Evolutionary conservation across 2,888 invertebrate species (phyloP).

Genomic region (Lutraria lutraria): DNA sequence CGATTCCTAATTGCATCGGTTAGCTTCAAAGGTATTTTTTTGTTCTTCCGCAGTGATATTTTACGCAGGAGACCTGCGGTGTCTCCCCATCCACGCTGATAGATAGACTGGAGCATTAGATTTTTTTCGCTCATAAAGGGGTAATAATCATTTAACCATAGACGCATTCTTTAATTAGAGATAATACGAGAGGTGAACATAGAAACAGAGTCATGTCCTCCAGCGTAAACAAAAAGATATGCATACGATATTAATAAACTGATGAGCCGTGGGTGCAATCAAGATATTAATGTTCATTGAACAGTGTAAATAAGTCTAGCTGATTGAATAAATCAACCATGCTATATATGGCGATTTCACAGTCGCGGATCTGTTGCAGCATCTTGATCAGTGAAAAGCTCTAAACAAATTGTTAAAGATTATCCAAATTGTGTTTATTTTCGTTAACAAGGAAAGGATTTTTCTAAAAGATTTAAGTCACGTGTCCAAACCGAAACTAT

Average conservation of each 20-base stretch:
- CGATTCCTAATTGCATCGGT: conserved; percentile 39
- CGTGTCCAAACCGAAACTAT: too few relatives aligned
- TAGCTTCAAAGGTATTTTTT: conserved; percentile 32
- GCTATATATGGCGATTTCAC: not conserved
- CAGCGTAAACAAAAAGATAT: not conserved
- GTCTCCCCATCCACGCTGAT: not conserved
- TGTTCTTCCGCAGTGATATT: not conserved
- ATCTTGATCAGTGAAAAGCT: too few relatives aligned
- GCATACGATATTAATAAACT: not conserved
- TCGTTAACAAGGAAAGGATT: too few relatives aligned
- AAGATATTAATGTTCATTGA: conserved; percentile 8
- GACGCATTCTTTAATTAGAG: conserved; percentile 8
- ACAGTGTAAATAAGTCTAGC: not conserved
- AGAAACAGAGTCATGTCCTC: not conserved
- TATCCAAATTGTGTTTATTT: too few relatives aligned
- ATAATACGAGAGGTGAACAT: not conserved
- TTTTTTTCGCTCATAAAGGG: not conserved
- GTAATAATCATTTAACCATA: conserved; percentile 21
- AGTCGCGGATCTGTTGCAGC: not conserved
- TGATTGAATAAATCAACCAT: not conserved
- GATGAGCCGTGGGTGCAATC: not conserved
- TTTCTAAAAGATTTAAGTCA: too few relatives aligned
- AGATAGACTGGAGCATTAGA: not conserved
- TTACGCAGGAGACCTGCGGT: conserved; percentile 17
- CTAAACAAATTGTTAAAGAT: too few relatives aligned